A percentile compares a stretch with the other conserved stretches of the same genome.
These are phyloP conservation scores for Ophion ellenae DNA, from an alignment of 2,888 invertebrate genomes.

Conservation along the genomic window DNA sequence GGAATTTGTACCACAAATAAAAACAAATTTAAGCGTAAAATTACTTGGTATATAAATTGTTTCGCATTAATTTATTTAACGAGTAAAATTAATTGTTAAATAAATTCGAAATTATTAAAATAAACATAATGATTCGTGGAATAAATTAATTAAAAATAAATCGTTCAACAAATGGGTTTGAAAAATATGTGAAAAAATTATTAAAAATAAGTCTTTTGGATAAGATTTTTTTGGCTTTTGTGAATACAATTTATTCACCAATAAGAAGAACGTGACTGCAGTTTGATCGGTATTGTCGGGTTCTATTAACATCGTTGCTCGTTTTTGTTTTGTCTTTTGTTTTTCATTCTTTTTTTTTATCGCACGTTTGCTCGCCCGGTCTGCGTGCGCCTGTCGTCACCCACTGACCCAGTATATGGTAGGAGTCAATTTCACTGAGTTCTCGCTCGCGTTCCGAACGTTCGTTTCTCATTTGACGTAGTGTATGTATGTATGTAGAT, in stretches of 20 bases:
- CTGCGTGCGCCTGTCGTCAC: conserved; percentile 71
- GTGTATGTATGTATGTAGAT: background rate
- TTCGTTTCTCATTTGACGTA: conserved; percentile 42
- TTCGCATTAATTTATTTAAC: too few relatives aligned
- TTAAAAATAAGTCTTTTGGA: too few relatives aligned
- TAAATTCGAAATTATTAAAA: too few relatives aligned
- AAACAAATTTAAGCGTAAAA: background rate
- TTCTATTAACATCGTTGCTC: background rate
- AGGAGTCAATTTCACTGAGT: conserved; percentile 76
- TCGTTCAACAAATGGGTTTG: too few relatives aligned
- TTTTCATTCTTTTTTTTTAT: background rate
- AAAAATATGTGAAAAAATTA: too few relatives aligned
- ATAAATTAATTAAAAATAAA: too few relatives aligned
- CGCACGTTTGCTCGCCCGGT: conserved; percentile 14
- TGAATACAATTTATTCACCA: too few relatives aligned
- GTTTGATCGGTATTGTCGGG: background rate
- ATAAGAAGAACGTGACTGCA: background rate
- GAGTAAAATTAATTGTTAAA: too few relatives aligned
- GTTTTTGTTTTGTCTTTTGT: background rate
- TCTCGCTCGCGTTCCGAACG: conserved; percentile 45
- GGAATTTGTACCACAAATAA: background rate
- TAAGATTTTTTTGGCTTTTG: too few relatives aligned
- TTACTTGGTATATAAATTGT: too few relatives aligned
- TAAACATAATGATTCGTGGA: too few relatives aligned
- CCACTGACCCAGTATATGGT: conserved; percentile 77